Base-by-base conservation (phyloP, 2,797 vertebrate species). In the Channa striata region DNA sequence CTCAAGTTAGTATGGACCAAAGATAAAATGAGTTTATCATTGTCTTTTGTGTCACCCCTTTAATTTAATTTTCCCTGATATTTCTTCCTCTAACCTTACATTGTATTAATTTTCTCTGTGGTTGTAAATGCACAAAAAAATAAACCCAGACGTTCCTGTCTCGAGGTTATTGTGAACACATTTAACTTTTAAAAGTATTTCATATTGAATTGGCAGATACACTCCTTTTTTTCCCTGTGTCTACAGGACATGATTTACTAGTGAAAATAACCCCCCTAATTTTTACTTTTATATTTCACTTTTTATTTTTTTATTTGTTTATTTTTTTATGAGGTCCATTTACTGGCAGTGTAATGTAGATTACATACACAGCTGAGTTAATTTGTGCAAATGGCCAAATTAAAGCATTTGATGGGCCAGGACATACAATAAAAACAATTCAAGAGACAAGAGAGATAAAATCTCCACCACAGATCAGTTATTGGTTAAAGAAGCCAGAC, bases 91-190 rank as follows among this genome's bases (percentile, higher is more conserved):
- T 19, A 40, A 62, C 16, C 5, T 30, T 2, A 52, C 16, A 44
- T 62, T 49, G 64, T 66, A 47, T 79, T 77, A 7, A 61, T 74
- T 72, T 63, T 57, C 63, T 68, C 60, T 34, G 33, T 21, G 37
- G 21, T 58, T 50, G 1, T 16, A 52, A 52, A 16, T 42, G 48
- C 71, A 65, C 50, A 43, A n/a, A 48, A n/a, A 66, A 21, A 8
- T 43, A 61, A 65, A 59, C 34, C 30, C 25, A 17, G 17, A 62
- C 17, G 14, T 25, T 46, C 42, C 46, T 40, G 16, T 13, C 20
- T 5, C 30, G 13, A 46, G 43, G 58, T 80, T 14, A 73, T 30
- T 30, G 25, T 30, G 25, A 30, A 30, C 25, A 30, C 25, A 30
- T 30, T 30, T 2, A 30, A 30, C 25, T 30, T 30, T 30, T 30